These are phyloP conservation scores for Acanthopleura granulata DNA, from an alignment of 2,888 invertebrate species.

Conservation along the genomic window DNA sequence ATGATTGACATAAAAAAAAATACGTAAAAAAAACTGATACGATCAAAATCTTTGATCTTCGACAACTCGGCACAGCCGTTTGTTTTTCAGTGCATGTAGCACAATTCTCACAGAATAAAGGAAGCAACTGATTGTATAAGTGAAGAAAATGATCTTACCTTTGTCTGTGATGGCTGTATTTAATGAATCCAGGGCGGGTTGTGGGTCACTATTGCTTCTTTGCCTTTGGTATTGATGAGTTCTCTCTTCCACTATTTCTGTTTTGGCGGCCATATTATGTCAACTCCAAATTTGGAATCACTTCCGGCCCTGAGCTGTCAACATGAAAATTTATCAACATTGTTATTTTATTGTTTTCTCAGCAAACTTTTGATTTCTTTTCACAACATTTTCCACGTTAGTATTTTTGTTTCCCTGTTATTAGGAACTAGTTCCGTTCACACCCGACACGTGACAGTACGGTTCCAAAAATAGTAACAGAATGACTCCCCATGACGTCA, in stretches of 20 bases:
- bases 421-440: neutral
- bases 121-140: neutral
- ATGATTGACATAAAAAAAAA: too few species aligned
- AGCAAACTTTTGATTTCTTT: constrained; percentile 3
- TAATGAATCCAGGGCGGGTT: constrained; percentile 40
- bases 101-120: neutral
- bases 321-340: neutral
- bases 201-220: constrained; percentile 57
- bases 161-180: constrained; percentile 34
- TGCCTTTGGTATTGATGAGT: constrained; percentile 44
- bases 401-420: neutral
- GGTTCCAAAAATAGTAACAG: constrained; percentile 3
- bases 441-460: neutral
- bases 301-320: constrained; percentile 40
- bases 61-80: too few species aligned
- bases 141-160: constrained; percentile 27
- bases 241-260: constrained; percentile 45
- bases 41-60: too few species aligned
- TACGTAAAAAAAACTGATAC: too few species aligned
- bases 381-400: neutral
- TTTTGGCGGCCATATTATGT: constrained; percentile 58
- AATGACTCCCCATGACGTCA: constrained; percentile 39
- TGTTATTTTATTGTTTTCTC: neutral
- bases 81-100: neutral
- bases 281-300: constrained; percentile 31